Base-by-base conservation (phyloP, 2,888 invertebrate genomes). In the Nomada flava region DNA sequence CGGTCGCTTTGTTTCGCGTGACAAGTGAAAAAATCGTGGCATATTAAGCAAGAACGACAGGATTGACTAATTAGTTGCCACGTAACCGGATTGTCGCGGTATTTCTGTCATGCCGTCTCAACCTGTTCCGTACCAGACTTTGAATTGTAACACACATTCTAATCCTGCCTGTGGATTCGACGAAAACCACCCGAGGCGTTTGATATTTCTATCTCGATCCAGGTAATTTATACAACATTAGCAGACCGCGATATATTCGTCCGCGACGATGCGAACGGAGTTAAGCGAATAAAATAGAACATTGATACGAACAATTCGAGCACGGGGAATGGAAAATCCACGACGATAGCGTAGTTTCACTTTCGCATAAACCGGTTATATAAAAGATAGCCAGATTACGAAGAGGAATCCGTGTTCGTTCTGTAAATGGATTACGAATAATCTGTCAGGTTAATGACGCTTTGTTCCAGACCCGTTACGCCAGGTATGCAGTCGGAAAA, bases 391-490 rank as follows among this genome's bases (percentile, higher is more conserved):
- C 7, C 47, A 15, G 47, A 47, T 47, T 15, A 15, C 47, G 15
- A 47, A 15, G 47, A 55, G 5, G 29, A 62, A 57, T 11, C 2
- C 13, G 15, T 15, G 36, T 9, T 0, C 9, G 26, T 23, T 13
- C 0, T 18, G 7, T 18, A 18, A 59, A 63, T 26, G 18, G 42
- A 67, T 52, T 47, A 15, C 52, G 62, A 62, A 52, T 52, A 29
- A 53, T 60, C 36, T 23, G 68, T 42, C 44, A 2, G 47, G 26
- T 76, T 44, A 57, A 77, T 57, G 52, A 13, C 20, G 13, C 50
- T 60, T 76, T 26, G 50, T 68, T 23, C 11, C 15, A n/a, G 13
- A 20, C 26, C 3, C 52, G 81, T 73, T 60, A 65, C 69, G 74
- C 55, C 23, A 26, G 10, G 13, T 44, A 26, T 26, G 26, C 2